Conservation (phyloP, 2,797 vertebrate genomes). For the Ciconia nigra region DNA sequence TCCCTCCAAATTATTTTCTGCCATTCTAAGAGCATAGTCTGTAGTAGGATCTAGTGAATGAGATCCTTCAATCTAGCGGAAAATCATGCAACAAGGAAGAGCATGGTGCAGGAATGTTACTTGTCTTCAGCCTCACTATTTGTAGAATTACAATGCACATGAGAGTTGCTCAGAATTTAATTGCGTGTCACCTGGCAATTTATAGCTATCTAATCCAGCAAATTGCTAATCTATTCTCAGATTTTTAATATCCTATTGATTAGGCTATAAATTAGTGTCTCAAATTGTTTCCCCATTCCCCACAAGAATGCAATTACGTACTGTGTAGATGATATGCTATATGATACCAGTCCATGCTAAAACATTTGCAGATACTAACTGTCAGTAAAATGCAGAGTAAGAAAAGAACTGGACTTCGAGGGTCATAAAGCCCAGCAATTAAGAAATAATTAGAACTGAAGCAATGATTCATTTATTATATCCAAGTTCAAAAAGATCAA, state of each 20-base stretch:
- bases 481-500: slow-evolving; percentile 33
- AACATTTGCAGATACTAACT: background rate
- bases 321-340: background rate
- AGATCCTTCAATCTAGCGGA: background rate
- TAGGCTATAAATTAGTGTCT: background rate
- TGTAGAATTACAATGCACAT: background rate
- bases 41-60: background rate
- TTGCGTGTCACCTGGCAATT: background rate
- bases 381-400: background rate
- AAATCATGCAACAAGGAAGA: background rate
- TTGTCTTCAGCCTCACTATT: background rate
- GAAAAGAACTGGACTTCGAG: background rate
- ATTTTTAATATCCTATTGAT: slow-evolving; percentile 18
- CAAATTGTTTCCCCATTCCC: background rate
- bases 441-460: slow-evolving; percentile 19
- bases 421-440: slow-evolving; percentile 8
- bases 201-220: background rate
- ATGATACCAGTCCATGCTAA: background rate
- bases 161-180: background rate
- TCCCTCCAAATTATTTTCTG: background rate
- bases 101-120: background rate
- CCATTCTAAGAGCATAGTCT: background rate
- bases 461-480: background rate
- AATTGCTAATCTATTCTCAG: background rate
- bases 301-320: background rate